Base-by-base conservation (phyloP, 2,113 vertebrate genomes). In the Illadopsis cleaveri region DNA sequence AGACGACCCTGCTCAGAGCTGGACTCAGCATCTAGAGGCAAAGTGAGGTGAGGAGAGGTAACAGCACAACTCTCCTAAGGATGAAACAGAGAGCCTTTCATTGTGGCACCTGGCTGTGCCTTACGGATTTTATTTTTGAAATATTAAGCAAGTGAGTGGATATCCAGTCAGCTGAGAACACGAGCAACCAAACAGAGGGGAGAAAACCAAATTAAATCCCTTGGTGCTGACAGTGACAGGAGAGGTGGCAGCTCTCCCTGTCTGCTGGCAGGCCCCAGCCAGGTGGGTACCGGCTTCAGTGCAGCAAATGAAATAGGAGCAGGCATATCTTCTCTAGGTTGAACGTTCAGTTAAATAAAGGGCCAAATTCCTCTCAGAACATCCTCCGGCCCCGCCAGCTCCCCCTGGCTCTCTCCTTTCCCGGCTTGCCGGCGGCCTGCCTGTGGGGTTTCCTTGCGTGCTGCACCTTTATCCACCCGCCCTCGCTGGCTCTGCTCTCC, bases 381-480 rank as follows among this genome's bases (percentile, higher is more conserved):
- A 60, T 98, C 95, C 98, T 98, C 53, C 97, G 96, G 15, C 97
- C 97, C 4, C 98, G 98, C 48, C 98, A 98, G 80, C 96, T 97
- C 22, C 98, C 98, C 40, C 94, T 92, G 79, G 98, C 57, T 70
- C 98, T 98, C 30, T 99, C 99, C 95, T 98, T 98, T 78, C 96
- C 98, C 1, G 62, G 71, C 91, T 99, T 99, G 93, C 98, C 92
- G 12, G 98, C 89, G 10, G 82, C 73, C 62, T 97, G 98, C 89
- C 98, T 98, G 73, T 97, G 96, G 62, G 98, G 70, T 97, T 98
- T 99, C 95, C 98, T 99, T 2, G 95, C 95, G 18, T 99, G 97
- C 82, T 99, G 98, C 94, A 99, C 99, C 96, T 98, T 99, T 82
- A 98, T 99, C 99, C 99, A 99, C 3, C 98, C 99, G 4, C 99